Base-by-base conservation (phyloP, 2,113 vertebrate genomes). In the Ptyas mucosa region DNA sequence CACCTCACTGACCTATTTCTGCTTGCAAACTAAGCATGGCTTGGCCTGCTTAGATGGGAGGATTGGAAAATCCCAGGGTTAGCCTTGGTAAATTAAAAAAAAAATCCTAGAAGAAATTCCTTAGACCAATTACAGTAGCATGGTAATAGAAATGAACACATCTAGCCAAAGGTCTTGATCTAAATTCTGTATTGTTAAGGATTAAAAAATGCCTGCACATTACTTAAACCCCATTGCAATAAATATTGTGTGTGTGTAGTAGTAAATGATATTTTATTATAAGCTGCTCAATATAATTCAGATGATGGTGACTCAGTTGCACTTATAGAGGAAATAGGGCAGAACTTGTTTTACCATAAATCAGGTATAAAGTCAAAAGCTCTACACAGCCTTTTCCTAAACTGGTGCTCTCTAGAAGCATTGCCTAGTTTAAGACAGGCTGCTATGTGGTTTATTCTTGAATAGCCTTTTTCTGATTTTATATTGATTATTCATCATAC, bases 51-150 rank as follows among this genome's bases (percentile, higher is more conserved):
- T 39, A 15, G 18, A 81, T 81, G 34, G 75, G 75, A 81, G 34
- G 75, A 81, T 81, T 81, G 75, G n/a, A 81, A 81, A 81, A 81
- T 39, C 75, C 75, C 34, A 81, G 18, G 34, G 34, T 81, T 81
- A 39, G 34, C 75, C 75, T 39, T 81, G 15, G 34, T 7, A 81
- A 81, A 43, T 81, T 64, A 15, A 69, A 39, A 81, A 81, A 0
- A 0, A 58, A 15, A 55, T 61, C 89, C 51, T 81, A 6, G 11
- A 55, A 1, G 23, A 46, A 81, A 81, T 39, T 81, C 0, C 3
- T 0, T 1, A 1, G 85, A 89, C 43, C 0, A 0, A 34, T 1
- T 89, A 57, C 24, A 88, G 34, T 54, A 55, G 75, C 2, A 26
- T 43, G 12, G 10, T 54, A n/a, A 39, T 55, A 46, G 49, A 57